Base-by-base conservation (phyloP, 2,797 vertebrate species). In the Echiichthys vipera region DNA sequence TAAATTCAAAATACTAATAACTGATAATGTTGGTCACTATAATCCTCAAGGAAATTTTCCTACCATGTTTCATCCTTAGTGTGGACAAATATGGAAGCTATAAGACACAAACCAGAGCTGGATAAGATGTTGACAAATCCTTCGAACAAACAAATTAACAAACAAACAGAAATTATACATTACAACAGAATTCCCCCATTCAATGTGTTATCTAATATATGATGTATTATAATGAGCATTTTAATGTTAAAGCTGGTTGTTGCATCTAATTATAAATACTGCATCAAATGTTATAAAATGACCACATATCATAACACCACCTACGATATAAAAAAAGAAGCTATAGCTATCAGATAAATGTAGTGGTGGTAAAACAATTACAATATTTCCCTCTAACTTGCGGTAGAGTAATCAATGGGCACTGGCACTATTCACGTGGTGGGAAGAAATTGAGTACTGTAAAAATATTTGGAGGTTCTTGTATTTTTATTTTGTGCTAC, bases 101-200 rank as follows among this genome's bases (percentile, higher is more conserved):
- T 83, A 85, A 84, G 65, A 83, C 12, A 40, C 64, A 71, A 88
- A 72, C 67, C 56, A 80, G 63, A 77, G 47, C 18, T 17, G 64
- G 68, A 75, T 77, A 69, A 80, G 64, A 79, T 81, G 78, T 75
- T 71, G 71, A 83, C 78, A 78, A 83, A 77, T 71, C 81, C 57
- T 36, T 34, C 50, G 72, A 76, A 68, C 56, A 79, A 71, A 75
- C 45, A 61, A 43, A 66, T 27, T 17, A 43, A 49, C 40, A 61
- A 71, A 13, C 20, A 56, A 29, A 71, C 25, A 65, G 25, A 77
- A 51, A 58, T 61, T 1, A 6, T 42, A n/a, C 7, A 40, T 34
- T 45, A 58, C 5, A 22, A 17, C 18, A 9, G 47, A n/a, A 50
- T 22, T 6, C 10, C 7, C 12, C 17, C 20, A 20, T 20, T 34